Percentiles rank a stretch among this genome's conserved stretches.
phyloP scores from a whole-genome alignment of 2,113 vertebrate genomes.

The Albula goreensis region DNA sequence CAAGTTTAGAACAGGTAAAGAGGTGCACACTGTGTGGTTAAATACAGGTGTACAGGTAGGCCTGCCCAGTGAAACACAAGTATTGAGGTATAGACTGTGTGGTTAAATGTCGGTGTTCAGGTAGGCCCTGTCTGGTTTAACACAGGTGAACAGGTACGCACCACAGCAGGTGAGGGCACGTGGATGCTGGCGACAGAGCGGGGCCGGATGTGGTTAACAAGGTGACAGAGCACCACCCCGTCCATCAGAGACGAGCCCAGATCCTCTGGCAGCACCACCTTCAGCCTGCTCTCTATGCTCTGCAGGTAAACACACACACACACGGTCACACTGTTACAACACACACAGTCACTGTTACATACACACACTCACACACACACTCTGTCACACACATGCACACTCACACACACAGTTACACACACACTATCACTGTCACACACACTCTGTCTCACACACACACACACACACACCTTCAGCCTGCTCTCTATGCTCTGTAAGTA shows the following conservation, averaged over 20 bases:
- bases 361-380: background rate
- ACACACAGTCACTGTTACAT: constrained; percentile 18
- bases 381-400: background rate
- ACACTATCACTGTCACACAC: background rate
- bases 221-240: constrained; percentile 89
- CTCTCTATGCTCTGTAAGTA: too few relatives aligned
- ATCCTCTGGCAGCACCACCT: constrained; percentile 84
- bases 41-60: too few relatives aligned
- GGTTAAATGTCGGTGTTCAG: too few relatives aligned
- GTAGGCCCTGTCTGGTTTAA: too few relatives aligned
- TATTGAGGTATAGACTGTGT: too few relatives aligned
- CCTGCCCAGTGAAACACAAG: too few relatives aligned
- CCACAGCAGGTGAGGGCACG: constrained; percentile 91
- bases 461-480: too few relatives aligned
- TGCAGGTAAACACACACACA: constrained; percentile 49
- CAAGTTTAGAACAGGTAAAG: too few relatives aligned
- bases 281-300: constrained; percentile 91
- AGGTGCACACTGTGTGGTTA: too few relatives aligned
- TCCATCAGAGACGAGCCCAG: constrained; percentile 89
- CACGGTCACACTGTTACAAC: constrained; percentile 2
- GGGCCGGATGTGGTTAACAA: constrained; percentile 88
- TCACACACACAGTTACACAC: background rate
- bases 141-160: constrained; percentile 55
- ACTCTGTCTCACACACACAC: too few relatives aligned
- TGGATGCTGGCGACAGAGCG: constrained; percentile 90